Evolutionary conservation across 2,888 invertebrate species (phyloP), one percentile per base, ranked within the genome.

Genomic region (Ganaspis brasiliensis): DNA sequence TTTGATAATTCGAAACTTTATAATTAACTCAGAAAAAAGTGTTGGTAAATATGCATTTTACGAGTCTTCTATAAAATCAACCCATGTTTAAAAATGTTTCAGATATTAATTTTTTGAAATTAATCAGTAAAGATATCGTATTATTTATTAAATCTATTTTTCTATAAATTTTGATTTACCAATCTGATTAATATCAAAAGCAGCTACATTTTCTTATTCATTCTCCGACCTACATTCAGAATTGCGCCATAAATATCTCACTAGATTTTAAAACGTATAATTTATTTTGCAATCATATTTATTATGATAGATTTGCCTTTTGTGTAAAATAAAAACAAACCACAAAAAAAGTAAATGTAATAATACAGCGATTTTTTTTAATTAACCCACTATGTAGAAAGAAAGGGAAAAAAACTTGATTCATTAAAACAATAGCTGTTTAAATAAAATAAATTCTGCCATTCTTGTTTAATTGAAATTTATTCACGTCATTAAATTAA

Each of bases 201-300:
- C 16, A 56, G 19, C 55, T 55, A 56, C 56, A 56, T 56, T 56
- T 24, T 26, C 56, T 56, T 56, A 56, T 56, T 56, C 14, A 63
- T 40, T 63, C 14, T 8, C 14, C 8, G 37, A 63, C 61, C 35
- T 61, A 37, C 21, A 37, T 37, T 21, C 6, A 61, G 0, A 61
- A 19, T 37, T 61, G 37, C 63, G 52, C 16, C 52, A 52, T 19
- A 19, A 37, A 37, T 12, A 61, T 12, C 61, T 1, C 10, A 63
- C 63, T 37, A 10, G 19, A 21, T 63, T 63, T 63, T 63, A 40
- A 63, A 63, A 37, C 40, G 21, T 24, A 40, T 14, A 40, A 63
- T 24, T 35, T 63, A 37, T 63, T 63, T 21, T 40, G 63, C 40
- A 63, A 63, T 24, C 40, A 52, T 52, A 52, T 40, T 63, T 40